Evolutionary conservation across 2,888 invertebrate genomes (phyloP), one percentile per base, ranked within the genome.

Genomic region (Neoascia interrupta): DNA sequence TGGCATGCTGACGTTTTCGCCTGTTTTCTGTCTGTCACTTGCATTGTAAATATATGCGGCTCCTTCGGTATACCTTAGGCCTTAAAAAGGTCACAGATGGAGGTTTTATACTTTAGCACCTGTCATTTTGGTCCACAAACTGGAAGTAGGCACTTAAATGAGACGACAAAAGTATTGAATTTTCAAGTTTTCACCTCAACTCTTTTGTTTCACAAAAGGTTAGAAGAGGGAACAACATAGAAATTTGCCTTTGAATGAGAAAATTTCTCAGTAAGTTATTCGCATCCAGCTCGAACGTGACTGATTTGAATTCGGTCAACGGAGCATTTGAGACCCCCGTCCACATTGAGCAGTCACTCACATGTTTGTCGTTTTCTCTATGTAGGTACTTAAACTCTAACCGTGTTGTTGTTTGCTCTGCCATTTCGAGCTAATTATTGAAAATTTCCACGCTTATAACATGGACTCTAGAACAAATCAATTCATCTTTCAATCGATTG

Each of bases 251-350:
- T 51, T 68, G 37, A 73, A 79, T 79, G 43, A 53, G 34, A 72
- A 43, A 49, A 41, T 37, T 49, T 11, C 1, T 5, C n/a, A n/a
- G n/a, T 61, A 45, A 43, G 41, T 26, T 73, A 51, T 61, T 68
- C 61, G 73, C 79, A 66, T 73, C 31, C 51, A 61, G 61, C 47
- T n/a, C 6, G 49, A 54, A 79, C 79, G 79, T 79, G 79, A 79
- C 79, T 79, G 73, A 79, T 79, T 79, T 73, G 79, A 79, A 79
- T 73, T 79, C 79, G 79, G 79, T 79, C 79, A 79, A 68, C 79
- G 54, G 79, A 68, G 58, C 37, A 61, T 47, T 51, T 61, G 6
- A 53, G 28, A 56, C 36, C 34, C 37, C 21, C 39, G 28, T 60
- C 74, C 47, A 49, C 18, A 54, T 5, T n/a, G 19, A 28, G 6